Base-by-base conservation (phyloP, 1,140 invertebrate genomes). In the Bombus breviceps region DNA sequence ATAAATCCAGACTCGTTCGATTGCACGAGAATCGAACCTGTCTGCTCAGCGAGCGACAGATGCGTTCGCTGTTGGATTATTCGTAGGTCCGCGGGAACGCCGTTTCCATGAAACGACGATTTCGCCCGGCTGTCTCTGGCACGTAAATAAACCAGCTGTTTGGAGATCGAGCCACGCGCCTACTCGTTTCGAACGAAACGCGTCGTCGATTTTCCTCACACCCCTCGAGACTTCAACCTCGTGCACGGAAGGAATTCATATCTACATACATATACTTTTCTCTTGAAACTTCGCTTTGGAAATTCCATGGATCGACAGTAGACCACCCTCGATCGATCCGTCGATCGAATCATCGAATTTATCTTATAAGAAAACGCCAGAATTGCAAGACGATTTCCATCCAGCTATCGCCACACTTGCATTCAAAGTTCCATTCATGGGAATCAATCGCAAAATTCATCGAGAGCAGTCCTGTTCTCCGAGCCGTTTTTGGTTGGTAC, bases 101-200 rank as follows among this genome's bases (percentile, higher is more conserved):
- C n/a, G 12, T 47, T 82, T 41, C 32, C 47, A 22, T 41, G 37
- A 43, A 72, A 72, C 53, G 69, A 73, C 71, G 41, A 75, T 62
- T 81, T 71, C 69, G 37, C 32, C n/a, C 69, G 80, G 68, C 69
- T 64, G 53, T 47, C 32, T 34, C 39, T n/a, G 32, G 80, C 37
- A 53, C 71, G 74, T 82, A 74, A 74, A 73, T 73, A 82, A 82
- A 74, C 57, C 80, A 82, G 71, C 71, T 82, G 80, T 64, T 73
- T 39, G 22, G 22, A 69, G 53, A 72, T 47, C 39, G n/a, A 73
- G 80, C n/a, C 69, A 62, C 80, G 53, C 68, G 69, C 79, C 68
- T 53, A 69, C 66, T 18, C 47, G 68, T 10, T 62, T 32, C 69
- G 18, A 59, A 53, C 32, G 18, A 34, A 32, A 78, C 62, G 76